Base-by-base conservation (phyloP, 2,113 vertebrate genomes). In the Panurus biarmicus region DNA sequence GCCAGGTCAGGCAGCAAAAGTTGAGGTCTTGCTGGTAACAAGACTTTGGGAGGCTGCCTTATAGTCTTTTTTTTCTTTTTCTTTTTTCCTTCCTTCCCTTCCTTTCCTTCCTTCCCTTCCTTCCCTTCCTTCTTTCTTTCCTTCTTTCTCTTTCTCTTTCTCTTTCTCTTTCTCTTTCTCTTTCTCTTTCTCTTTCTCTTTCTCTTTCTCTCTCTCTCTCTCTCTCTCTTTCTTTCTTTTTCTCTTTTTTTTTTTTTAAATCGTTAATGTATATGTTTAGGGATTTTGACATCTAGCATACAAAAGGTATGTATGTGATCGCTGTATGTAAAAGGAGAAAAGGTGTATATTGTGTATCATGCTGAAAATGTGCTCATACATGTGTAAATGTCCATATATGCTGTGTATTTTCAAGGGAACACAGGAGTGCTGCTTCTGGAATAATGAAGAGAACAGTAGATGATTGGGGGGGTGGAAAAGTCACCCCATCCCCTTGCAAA, bases 11-110 rank as follows among this genome's bases (percentile, higher is more conserved):
- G 47, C 44, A 92, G 51, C 8, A 54, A 13, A 74, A 60, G 9
- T 1, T 1, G 2, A 60, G 48, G 24, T 69, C 53, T 61, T 84
- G n/a, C 31, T 64, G 15, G 12, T 35, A 36, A 53, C 0, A 2
- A 74, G 60, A 11, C 4, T 54, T 29, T 25, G 33, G 31, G 25
- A 73, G 15, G 15, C 17, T 82, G 17, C 20, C 14, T 60, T 56
- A 28, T 2, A 61, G 7, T 47, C 45, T 17, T 36, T 5, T 28
- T 13, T 28, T 28, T 10, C 24, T 28, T 31, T 44, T 6, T 14
- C 7, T 9, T 24, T 6, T 17, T 11, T 53, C 16, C 40, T 42
- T 42, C 12, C 12, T 42, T 21, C 9, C 4, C 15, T 12, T 7
- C 12, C 19, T 13, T 45, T n/a, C n/a, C 5, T 19, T 7, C 47